Conservation (phyloP, 1,140 invertebrate genomes). For the Bombus cullumanus region DNA sequence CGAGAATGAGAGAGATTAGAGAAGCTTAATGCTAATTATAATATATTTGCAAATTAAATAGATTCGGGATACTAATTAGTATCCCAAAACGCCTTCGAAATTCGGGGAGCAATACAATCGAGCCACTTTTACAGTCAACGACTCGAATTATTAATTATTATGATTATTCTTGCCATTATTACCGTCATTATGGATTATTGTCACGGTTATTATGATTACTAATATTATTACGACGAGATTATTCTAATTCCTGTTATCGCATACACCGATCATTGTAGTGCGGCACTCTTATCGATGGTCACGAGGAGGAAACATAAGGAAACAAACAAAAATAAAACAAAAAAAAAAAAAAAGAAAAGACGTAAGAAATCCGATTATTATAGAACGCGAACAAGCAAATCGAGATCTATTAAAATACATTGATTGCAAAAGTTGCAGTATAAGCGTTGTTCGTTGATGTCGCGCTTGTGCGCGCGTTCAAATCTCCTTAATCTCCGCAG, state of each 20-base stretch:
- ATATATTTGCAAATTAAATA: conserved; percentile 46
- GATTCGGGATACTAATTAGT: not conserved
- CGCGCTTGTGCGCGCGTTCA: not conserved
- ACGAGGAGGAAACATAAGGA: conserved; percentile 9
- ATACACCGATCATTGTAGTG: conserved; percentile 55
- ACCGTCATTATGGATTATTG: conserved; percentile 23
- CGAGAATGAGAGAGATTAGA: conserved; percentile 11
- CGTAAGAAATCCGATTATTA: conserved; percentile 22
- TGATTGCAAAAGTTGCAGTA: conserved; percentile 56
- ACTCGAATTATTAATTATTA: conserved; percentile 37
- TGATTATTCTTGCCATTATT: not conserved
- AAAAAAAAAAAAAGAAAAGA: not conserved
- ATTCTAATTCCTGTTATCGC: conserved; percentile 27
- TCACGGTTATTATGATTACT: conserved; percentile 28
- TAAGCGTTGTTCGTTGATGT: conserved; percentile 5
- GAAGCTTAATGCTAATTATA: conserved; percentile 26
- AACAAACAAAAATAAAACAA: not conserved
- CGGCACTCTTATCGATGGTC: conserved; percentile 51
- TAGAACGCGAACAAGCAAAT: conserved; percentile 26
- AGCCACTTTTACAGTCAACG: conserved; percentile 58
- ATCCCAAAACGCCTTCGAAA: conserved; percentile 39
- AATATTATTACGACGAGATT: conserved; percentile 19
- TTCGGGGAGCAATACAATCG: conserved; percentile 50
- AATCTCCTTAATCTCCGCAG: too few relatives aligned
- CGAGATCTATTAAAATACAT: conserved; percentile 62